Evolutionary conservation across 2,888 invertebrate species (phyloP), one percentile per base, ranked within the genome.

Genomic region (Achlya flavicornis): DNA sequence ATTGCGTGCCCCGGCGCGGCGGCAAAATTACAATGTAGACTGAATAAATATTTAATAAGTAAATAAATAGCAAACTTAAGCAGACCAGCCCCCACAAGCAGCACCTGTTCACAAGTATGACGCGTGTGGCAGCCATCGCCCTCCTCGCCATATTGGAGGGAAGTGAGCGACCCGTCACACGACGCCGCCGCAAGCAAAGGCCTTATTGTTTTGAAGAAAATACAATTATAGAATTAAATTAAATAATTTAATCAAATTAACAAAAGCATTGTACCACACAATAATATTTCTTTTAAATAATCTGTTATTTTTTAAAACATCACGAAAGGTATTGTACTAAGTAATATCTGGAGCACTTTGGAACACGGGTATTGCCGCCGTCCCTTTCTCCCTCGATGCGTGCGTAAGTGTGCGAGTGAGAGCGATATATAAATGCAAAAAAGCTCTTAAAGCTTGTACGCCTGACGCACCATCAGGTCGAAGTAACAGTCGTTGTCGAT

Each of bases 401-500:
- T 66, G 60, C 67, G 67, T 60, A 53, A 63, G 63, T 70, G 67
- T 64, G 64, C 65, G 67, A 74, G 70, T 48, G 67, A 66, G 69
- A 71, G 62, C 32, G 41, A 46, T 63, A 61, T 26, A 26, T 48
- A 43, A 43, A 43, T 48, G 48, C 48, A 48, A 5, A 63, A 16
- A 38, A n/a, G n/a, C n/a, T 46, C 62, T 95, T 96, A 98, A 64
- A 98, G 93, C 86, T 98, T 97, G 94, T 97, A 99, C 1, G 98
- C 96, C 79, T 97, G 97, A 66, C 98, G 95, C 96, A 99, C 97
- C 97, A 99, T 97, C 68, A 99, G 94, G 88, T 98, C 98, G 86
- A 99, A 99, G 87, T 98, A 99, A 63, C 97, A 96, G 86, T 99
- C 99, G 71, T 96, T 97, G 86, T 99, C 99, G 75, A 99, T 97